Evolutionary conservation across 2,888 invertebrate species (phyloP), one percentile per base, ranked within the genome.

Genomic region (Epinotia bilunana): DNA sequence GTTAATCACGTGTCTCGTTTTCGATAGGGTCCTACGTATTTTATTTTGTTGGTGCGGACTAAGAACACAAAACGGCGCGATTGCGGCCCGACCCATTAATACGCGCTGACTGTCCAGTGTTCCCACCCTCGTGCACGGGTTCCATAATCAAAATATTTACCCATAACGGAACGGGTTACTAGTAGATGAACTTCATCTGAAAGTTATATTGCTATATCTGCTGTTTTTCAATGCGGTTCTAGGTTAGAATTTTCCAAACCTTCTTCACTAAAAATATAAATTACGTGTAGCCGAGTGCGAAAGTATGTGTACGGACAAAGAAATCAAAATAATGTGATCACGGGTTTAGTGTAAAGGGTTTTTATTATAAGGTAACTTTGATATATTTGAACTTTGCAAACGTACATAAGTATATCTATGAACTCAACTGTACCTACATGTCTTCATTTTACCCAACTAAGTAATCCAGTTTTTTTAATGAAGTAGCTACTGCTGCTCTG

Each of bases 81-180:
- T 55, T 55, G 57, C 46, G 20, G 23, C 33, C 74, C 33, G 80
- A 76, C 79, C 81, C 79, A 87, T 89, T 88, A 86, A 86, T 88
- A 86, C 80, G 71, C 80, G 88, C 88, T 88, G 86, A 89, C 83
- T 77, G 65, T 77, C 72, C 76, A 74, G 77, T 78, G 63, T 79
- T 79, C 78, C 81, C 78, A 46, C 65, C 64, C 83, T 80, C 82
- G 81, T 81, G 79, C 83, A 86, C 83, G 58, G 58, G 61, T 58
- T 60, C 43, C 65, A 53, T 46, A 75, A 84, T 43, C 70, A 53
- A 46, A 76, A 84, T 80, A 87, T 88, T 88, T 83, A 85, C 84
- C 84, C 84, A 83, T 83, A 85, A 85, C 84, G 80, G 83, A 84
- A 87, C 82, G 77, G 76, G 76, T 79, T 74, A 33, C 39, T 39